phyloP scores from a whole-genome alignment of 2,888 invertebrate species.

The Microdon myrmicae region DNA sequence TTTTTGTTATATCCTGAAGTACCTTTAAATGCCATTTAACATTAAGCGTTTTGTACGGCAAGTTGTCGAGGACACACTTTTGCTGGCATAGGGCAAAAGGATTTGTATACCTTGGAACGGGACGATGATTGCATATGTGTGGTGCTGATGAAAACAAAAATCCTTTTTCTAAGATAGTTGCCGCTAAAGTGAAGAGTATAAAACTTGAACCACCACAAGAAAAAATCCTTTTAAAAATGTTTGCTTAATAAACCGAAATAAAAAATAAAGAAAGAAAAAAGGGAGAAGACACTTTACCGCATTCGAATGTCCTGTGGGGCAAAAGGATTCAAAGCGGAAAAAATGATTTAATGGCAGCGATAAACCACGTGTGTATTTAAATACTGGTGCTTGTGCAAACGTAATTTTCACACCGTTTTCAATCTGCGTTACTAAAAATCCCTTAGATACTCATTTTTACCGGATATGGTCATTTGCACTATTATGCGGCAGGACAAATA shows the following conservation, averaged over 20 bases:
- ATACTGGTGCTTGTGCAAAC: constrained; percentile 67
- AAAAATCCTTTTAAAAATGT: constrained; percentile 6
- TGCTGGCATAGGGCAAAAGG: constrained; percentile 11
- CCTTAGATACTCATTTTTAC: constrained; percentile 44
- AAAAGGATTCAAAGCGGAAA: constrained; percentile 18
- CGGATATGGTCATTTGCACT: constrained; percentile 14
- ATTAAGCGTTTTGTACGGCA: constrained; percentile 24
- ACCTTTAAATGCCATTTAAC: constrained; percentile 47
- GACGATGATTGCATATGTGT: constrained; percentile 30
- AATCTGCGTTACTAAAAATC: constrained; percentile 34
- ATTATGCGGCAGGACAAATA: constrained; percentile 39
- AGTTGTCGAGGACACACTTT: constrained; percentile 4
- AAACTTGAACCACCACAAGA: too few species aligned
- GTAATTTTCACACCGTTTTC: constrained; percentile 62
- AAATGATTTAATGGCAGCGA: constrained; percentile 67
- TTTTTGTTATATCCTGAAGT: too few species aligned
- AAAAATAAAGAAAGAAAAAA: constrained; percentile 7
- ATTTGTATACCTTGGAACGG: constrained; percentile 20
- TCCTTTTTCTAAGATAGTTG: constrained; percentile 35
- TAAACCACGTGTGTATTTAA: constrained; percentile 68
- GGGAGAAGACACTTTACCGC: not conserved
- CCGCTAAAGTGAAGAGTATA: constrained; percentile 17
- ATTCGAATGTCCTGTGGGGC: not conserved
- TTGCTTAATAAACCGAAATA: constrained; percentile 4
- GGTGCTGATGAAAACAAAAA: not conserved